Evolutionary conservation across 2,888 invertebrate genomes (phyloP), one percentile per base, ranked within the genome.

Genomic region (Tenodera sinensis): DNA sequence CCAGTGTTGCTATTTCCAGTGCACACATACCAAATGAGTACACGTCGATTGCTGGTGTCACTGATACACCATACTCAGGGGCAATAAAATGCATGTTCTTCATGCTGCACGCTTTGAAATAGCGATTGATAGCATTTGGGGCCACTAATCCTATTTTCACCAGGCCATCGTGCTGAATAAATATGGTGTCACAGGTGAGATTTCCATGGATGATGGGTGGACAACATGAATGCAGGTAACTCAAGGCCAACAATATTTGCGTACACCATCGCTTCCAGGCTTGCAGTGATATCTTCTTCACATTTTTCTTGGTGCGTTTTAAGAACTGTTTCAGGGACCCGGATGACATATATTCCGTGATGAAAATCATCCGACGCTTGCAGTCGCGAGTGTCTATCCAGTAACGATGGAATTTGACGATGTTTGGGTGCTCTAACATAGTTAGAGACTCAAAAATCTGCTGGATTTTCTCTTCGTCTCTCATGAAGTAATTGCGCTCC

Each of bases 61-160:
- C 95, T 90, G 95, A 95, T 92, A 95, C 97, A 94, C 97, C 98
- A 94, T 98, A 98, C 95, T 99, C 99, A 30, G 99, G 99, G 90
- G 99, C 99, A 93, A 99, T 97, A 94, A 99, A 99, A 95, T 99
- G 99, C 96, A 98, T 97, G 94, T 98, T 99, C 94, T 97, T 97
- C 96, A 98, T 97, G 94, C 98, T 96, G 94, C 97, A 98, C 91
- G 98, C 99, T 95, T 99, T 99, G 92, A 99, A 98, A 94, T 99
- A 99, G 93, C 98, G 98, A 94, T 99, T 98, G 94, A 99, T 99
- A 92, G 99, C 99, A 95, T 99, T 99, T 91, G 99, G 99, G 91
- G 99, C 99, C 93, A 99, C 99, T 96, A 99, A 99, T 94, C 99
- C 99, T 94, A 99, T 99, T 96, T 99, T 99, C 94, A 99, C 99